Percentiles rank a stretch among this genome's conserved stretches.
phyloP scores from a whole-genome alignment of 1,140 invertebrate species.

The Trachelipus rathkii region DNA sequence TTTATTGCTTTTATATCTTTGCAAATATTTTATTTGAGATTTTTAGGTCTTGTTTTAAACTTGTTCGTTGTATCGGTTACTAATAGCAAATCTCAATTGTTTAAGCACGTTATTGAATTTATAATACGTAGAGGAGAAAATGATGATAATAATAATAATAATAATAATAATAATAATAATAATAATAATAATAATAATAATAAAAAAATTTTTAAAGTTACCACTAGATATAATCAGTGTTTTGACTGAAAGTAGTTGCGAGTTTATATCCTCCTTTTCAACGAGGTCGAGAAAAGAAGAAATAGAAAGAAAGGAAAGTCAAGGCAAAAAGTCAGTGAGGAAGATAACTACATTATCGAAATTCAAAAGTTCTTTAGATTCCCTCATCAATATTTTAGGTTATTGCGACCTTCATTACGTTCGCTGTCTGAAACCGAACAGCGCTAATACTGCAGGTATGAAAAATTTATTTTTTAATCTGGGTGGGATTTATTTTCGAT shows the following conservation, averaged over 20 bases:
- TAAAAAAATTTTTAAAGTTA: too few relatives aligned
- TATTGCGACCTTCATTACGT: constrained; percentile 43
- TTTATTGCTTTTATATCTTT: too few relatives aligned
- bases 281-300: not conserved
- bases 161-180: too few relatives aligned
- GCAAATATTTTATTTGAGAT: too few relatives aligned
- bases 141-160: too few relatives aligned
- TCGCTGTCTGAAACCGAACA: constrained; percentile 42
- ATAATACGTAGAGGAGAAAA: too few relatives aligned
- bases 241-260: constrained; percentile 17
- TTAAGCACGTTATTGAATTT: too few relatives aligned
- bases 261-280: constrained; percentile 8
- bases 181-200: too few relatives aligned
- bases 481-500: not conserved
- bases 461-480: not conserved
- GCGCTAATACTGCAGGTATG: constrained; percentile 24
- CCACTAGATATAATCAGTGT: constrained; percentile 26
- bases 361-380: constrained; percentile 42
- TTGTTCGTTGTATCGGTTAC: too few relatives aligned
- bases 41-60: too few relatives aligned
- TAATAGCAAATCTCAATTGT: too few relatives aligned
- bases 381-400: constrained; percentile 34
- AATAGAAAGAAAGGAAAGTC: not conserved
- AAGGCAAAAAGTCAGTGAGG: constrained; percentile 24
- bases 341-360: constrained; percentile 44